These are phyloP conservation scores for Escarpia spicata DNA, from an alignment of 2,888 invertebrate species.

Conservation along the genomic window DNA sequence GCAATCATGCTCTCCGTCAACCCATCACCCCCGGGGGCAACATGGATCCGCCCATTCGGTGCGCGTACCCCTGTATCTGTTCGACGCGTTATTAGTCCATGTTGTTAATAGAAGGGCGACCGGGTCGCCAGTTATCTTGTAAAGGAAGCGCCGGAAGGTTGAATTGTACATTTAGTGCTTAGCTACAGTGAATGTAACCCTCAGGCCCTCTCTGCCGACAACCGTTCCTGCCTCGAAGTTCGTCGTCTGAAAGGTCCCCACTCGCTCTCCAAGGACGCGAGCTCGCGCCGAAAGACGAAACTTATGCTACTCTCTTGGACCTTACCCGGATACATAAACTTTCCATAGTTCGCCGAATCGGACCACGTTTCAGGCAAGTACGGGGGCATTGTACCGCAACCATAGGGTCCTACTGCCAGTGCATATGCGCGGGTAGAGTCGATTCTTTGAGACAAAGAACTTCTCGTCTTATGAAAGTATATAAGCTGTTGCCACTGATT, in stretches of 20 bases:
- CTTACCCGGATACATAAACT: neutral
- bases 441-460: neutral
- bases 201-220: neutral
- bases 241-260: neutral
- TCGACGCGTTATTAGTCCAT: conserved; percentile 16
- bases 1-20: neutral
- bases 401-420: neutral
- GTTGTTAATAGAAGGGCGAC: conserved; percentile 12
- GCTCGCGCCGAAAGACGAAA: neutral
- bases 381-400: neutral
- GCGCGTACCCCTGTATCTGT: conserved; percentile 6
- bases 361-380: neutral
- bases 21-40: neutral
- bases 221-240: neutral
- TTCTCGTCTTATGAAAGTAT: neutral
- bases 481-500: neutral
- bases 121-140: neutral
- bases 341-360: neutral
- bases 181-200: neutral
- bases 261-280: neutral
- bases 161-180: conserved; percentile 16
- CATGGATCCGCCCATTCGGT: neutral
- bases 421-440: neutral
- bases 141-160: conserved; percentile 11
- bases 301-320: conserved; percentile 1